These are phyloP conservation scores for Eubasilissa splendida DNA, from an alignment of 2,888 invertebrate genomes.

Conservation along the genomic window DNA sequence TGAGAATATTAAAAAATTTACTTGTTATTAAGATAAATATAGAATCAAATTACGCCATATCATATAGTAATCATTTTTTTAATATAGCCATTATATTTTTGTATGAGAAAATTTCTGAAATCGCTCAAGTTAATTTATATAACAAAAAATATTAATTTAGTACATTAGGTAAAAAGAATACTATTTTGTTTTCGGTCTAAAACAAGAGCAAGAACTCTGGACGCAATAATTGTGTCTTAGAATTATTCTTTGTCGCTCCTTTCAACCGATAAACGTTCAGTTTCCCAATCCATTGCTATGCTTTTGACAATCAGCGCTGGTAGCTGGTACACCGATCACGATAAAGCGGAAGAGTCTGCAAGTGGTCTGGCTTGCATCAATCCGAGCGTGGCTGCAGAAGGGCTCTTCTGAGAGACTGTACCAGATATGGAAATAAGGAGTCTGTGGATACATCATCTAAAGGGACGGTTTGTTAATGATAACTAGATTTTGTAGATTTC, in stretches of 20 bases:
- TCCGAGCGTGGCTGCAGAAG: background rate
- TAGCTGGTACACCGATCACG: slow-evolving; percentile 18
- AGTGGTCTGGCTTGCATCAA: slow-evolving; percentile 24
- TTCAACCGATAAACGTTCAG: slow-evolving; percentile 20
- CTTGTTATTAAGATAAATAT: too few species aligned
- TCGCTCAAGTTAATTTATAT: too few species aligned
- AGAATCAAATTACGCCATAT: too few species aligned
- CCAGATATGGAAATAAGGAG: slow-evolving; percentile 11
- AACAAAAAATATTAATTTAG: too few species aligned
- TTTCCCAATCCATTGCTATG: background rate
- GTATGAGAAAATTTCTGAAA: too few species aligned
- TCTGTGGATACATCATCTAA: background rate
- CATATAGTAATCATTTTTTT: too few species aligned
- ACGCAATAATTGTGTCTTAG: background rate
- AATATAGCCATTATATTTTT: too few species aligned
- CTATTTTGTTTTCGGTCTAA: too few species aligned
- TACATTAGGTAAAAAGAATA: too few species aligned
- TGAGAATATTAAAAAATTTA: too few species aligned
- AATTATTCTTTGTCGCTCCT: background rate
- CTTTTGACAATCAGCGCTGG: slow-evolving; percentile 17
- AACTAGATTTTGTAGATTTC: too few species aligned
- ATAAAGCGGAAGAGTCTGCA: slow-evolving; percentile 22
- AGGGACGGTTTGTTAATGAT: background rate
- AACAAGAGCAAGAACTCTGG: background rate
- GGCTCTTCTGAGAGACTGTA: background rate